Conservation (phyloP, 2,888 invertebrate species). For the Ephialtes manifestator region DNA sequence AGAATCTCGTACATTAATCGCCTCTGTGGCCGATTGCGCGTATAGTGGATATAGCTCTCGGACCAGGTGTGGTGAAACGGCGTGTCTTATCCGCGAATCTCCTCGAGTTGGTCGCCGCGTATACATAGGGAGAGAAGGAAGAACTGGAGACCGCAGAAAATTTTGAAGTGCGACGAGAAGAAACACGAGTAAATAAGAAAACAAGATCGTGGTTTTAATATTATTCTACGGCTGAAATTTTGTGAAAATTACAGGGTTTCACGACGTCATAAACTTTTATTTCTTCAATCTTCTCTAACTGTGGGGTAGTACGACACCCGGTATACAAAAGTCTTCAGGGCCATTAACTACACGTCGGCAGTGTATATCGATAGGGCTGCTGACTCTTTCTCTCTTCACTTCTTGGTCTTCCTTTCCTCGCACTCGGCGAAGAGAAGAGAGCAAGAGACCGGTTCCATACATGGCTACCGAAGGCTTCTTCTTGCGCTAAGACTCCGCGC, state of each 20-base stretch:
- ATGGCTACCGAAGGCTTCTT: constrained; percentile 85
- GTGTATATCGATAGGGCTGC: constrained; percentile 66
- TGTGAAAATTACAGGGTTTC: constrained; percentile 20
- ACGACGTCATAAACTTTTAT: not conserved
- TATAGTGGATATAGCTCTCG: constrained; percentile 52
- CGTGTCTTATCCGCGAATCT: constrained; percentile 73
- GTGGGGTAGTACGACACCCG: constrained; percentile 68
- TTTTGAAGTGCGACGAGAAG: constrained; percentile 3
- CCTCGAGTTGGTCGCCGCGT: constrained; percentile 47
- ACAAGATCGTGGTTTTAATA: not conserved
- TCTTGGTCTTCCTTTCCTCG: constrained; percentile 51
- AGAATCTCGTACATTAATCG: constrained; percentile 72
- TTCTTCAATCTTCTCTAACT: not conserved
- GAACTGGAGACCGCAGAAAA: constrained; percentile 49
- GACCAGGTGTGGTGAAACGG: constrained; percentile 72
- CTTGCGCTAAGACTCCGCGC: constrained; percentile 80
- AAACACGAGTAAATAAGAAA: constrained; percentile 2
- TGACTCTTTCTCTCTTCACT: constrained; percentile 60
- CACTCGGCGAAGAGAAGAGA: constrained; percentile 75
- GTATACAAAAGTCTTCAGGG: constrained; percentile 64
- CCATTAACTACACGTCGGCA: constrained; percentile 47
- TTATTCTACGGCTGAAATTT: not conserved
- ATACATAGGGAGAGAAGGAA: constrained; percentile 54
- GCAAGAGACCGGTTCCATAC: constrained; percentile 85
- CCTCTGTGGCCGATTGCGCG: constrained; percentile 33